Evolutionary conservation across 2,797 vertebrate species (phyloP).

Genomic region (Dendrocincla tyrannina): DNA sequence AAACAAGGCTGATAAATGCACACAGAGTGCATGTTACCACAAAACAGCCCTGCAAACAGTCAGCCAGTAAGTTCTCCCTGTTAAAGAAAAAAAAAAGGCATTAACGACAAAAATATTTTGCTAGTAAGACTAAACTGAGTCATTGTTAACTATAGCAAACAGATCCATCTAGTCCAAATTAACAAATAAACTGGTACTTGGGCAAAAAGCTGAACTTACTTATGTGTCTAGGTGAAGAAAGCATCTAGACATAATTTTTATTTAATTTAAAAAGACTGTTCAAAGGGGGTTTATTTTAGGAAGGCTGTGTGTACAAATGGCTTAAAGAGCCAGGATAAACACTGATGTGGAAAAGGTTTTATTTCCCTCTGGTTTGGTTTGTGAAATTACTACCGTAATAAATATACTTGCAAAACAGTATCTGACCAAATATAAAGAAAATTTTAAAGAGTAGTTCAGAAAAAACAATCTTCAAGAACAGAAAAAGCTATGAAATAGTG

Average conservation of each 20-base stretch:
- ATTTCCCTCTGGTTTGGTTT: neutral
- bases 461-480: neutral
- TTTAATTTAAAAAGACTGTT: neutral
- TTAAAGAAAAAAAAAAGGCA: neutral
- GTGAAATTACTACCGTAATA: neutral
- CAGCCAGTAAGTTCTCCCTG: constrained; percentile 97
- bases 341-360: neutral
- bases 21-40: constrained; percentile 98
- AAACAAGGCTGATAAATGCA: constrained; percentile 98
- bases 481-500: neutral
- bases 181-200: neutral
- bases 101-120: neutral
- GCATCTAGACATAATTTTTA: neutral
- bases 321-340: neutral
- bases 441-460: neutral
- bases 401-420: neutral
- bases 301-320: neutral
- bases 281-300: neutral
- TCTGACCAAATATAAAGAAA: neutral
- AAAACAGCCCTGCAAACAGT: constrained; percentile 98
- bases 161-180: neutral
- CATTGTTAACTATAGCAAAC: neutral
- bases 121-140: neutral
- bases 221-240: neutral
- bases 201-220: neutral